Conservation (phyloP, 2,888 invertebrate genomes). For the Cryptosula pallasiana region DNA sequence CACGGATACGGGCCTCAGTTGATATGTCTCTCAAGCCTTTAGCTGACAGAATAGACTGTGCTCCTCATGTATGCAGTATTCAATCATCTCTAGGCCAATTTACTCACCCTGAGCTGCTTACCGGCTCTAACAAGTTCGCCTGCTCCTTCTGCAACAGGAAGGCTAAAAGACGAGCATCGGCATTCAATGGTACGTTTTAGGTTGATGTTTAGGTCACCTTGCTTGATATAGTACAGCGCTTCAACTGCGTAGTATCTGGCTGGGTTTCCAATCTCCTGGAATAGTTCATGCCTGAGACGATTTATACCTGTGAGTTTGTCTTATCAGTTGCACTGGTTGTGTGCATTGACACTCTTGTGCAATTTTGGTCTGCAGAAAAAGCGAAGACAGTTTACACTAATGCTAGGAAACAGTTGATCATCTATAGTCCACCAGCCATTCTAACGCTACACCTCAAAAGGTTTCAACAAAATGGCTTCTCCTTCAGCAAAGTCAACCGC, state of each 20-base stretch:
- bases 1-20: not conserved
- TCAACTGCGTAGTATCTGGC: no score
- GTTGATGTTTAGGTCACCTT: no score
- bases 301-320: no score
- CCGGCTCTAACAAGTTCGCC: conserved; percentile 85
- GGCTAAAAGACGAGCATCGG: not conserved
- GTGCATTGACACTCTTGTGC: no score
- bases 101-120: conserved; percentile 81
- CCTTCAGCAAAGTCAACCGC: conserved; percentile 76
- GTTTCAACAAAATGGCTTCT: conserved; percentile 70
- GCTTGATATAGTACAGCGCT: no score
- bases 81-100: conserved; percentile 88
- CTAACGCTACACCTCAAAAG: conserved; percentile 91
- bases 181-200: not conserved
- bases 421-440: conserved; percentile 86
- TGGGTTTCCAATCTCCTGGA: no score
- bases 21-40: conserved; percentile 14
- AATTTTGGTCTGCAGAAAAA: conserved; percentile 54
- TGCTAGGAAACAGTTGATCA: conserved; percentile 59
- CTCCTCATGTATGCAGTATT: conserved; percentile 59
- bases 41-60: conserved; percentile 28
- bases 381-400: conserved; percentile 52
- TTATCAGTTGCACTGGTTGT: no score
- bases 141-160: conserved; percentile 77
- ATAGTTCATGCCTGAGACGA: no score